Evolutionary conservation across 2,113 vertebrate genomes (phyloP).

Genomic region (Trogon melanurus): DNA sequence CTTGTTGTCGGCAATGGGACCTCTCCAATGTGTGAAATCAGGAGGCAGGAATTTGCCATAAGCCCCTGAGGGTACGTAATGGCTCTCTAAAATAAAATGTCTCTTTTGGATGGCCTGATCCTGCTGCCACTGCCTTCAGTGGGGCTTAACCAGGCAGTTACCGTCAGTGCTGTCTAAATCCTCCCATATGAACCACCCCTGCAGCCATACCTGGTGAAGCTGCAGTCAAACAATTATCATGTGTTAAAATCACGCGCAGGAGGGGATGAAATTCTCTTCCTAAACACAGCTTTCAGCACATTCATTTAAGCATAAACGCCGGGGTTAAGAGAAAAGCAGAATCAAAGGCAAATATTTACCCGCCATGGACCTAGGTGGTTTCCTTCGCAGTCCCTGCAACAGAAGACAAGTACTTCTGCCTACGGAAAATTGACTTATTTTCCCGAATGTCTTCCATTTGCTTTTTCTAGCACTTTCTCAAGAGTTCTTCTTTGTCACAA

Average conservation of each 20-base stretch:
- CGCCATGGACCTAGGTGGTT: background rate
- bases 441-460: background rate
- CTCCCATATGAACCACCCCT: conserved; percentile 13
- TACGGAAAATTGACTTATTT: background rate
- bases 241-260: background rate
- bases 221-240: conserved; percentile 27
- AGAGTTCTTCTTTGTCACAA: background rate
- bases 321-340: background rate
- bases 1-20: background rate
- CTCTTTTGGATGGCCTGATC: background rate
- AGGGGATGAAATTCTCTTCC: conserved; percentile 22
- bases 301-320: conserved; percentile 7
- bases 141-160: background rate
- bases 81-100: background rate
- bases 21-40: background rate
- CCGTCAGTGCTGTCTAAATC: background rate
- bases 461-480: background rate
- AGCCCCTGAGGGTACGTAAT: background rate
- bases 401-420: background rate
- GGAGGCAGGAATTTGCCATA: background rate
- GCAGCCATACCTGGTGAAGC: conserved; percentile 32
- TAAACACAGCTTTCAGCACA: conserved; percentile 38
- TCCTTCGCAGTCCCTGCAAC: background rate
- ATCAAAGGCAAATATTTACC: conserved; percentile 34
- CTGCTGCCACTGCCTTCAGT: background rate